Evolutionary conservation across 2,113 vertebrate genomes (phyloP).

Genomic region (Numenius arquata): DNA sequence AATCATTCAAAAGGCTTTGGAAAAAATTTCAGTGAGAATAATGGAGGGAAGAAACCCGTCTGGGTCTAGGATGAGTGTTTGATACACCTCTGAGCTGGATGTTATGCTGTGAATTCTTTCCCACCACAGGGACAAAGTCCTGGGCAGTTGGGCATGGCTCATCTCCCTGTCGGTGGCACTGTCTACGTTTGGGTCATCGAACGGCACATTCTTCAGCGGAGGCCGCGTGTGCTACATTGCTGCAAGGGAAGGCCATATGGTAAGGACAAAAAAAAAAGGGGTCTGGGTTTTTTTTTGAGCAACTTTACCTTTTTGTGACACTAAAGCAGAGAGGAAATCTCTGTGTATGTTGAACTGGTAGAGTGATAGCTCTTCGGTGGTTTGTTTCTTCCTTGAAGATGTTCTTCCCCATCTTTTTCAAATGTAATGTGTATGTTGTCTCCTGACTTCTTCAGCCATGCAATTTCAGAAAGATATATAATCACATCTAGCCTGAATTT

Average conservation of each 20-base stretch:
- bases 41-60: not conserved
- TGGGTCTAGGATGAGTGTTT: not conserved
- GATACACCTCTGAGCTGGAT: accelerated
- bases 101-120: not conserved
- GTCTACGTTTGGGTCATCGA: conserved; percentile 85
- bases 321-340: not conserved
- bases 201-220: conserved; percentile 83
- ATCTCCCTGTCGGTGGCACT: conserved; percentile 85
- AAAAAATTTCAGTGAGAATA: not conserved
- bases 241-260: conserved; percentile 90
- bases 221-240: conserved; percentile 84
- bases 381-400: not conserved
- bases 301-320: not conserved
- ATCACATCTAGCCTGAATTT: not conserved
- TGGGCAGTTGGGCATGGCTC: conserved; percentile 87
- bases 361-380: not conserved
- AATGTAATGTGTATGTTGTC: not conserved
- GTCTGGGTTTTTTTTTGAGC: not conserved
- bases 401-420: not conserved
- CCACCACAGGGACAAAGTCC: conserved; percentile 79
- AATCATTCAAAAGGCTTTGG: not conserved
- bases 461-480: not conserved
- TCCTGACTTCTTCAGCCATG: not conserved
- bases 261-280: conserved; percentile 50
- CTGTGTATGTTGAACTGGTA: not conserved